A percentile compares a stretch with the other conserved stretches of the same genome.
Evolutionary conservation across 2,113 vertebrate species (phyloP).

Genomic region (Chaenocephalus aceratus): DNA sequence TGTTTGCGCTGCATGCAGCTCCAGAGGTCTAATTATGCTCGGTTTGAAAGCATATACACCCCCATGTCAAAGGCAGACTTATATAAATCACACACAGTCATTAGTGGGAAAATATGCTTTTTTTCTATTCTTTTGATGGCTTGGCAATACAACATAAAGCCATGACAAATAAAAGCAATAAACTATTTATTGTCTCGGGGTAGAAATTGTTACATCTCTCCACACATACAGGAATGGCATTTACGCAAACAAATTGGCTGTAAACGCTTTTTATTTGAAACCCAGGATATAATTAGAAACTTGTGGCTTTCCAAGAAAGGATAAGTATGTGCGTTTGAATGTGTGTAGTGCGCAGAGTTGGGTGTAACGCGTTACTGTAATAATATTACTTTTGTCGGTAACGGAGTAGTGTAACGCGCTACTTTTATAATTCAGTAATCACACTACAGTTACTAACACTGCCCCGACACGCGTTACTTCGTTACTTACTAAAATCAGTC

Average conservation of each 20-base stretch:
- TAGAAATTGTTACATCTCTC: slow-evolving; percentile 71
- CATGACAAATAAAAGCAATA: slow-evolving; percentile 78
- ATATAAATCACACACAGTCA: slow-evolving; percentile 78
- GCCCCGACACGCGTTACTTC: too few species aligned
- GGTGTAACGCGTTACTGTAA: too few species aligned
- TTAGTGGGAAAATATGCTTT: slow-evolving; percentile 71
- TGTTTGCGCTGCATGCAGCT: slow-evolving; percentile 59
- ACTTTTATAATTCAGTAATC: too few species aligned
- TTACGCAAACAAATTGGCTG: slow-evolving; percentile 77
- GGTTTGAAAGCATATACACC: slow-evolving; percentile 74
- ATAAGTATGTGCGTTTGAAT: slow-evolving; percentile 32
- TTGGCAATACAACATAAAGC: slow-evolving; percentile 74
- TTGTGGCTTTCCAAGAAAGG: slow-evolving; percentile 75
- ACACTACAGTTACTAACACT: too few species aligned
- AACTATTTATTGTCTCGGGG: slow-evolving; percentile 74
- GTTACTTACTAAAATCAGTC: too few species aligned
- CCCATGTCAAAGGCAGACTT: slow-evolving; percentile 72
- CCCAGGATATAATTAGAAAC: slow-evolving; percentile 81
- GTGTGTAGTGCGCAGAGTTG: neutral
- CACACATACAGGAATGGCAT: slow-evolving; percentile 75
- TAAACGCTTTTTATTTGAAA: slow-evolving; percentile 83
- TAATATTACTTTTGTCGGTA: too few species aligned
- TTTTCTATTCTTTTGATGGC: slow-evolving; percentile 61
- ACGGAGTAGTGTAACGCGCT: too few species aligned
- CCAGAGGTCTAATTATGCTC: slow-evolving; percentile 70